Conservation (phyloP, 2,113 vertebrate species). For the Rhinoptilus africanus region DNA sequence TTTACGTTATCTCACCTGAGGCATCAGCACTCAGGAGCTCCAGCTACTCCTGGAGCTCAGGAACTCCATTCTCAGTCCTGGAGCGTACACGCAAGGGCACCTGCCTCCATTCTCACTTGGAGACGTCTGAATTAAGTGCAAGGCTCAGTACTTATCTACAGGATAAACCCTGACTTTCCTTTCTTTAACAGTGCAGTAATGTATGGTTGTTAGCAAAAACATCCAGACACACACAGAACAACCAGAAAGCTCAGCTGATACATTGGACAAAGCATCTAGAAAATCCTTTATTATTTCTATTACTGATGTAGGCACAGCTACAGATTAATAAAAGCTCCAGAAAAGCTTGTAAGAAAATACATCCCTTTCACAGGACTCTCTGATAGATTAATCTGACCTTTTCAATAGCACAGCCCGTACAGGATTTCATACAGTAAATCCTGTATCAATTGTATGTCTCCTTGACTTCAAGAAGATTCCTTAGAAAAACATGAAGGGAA, state of each 20-base stretch:
- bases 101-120: not conserved
- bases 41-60: no score
- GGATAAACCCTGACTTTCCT: not conserved
- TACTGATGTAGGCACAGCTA: not conserved
- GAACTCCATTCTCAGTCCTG: not conserved
- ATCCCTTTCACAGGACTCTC: not conserved
- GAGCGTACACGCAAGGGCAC: not conserved
- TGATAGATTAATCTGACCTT: not conserved
- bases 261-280: not conserved
- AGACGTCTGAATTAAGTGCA: accelerated
- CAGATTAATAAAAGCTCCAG: not conserved
- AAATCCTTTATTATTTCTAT: not conserved
- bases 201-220: not conserved
- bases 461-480: not conserved
- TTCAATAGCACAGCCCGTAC: not conserved
- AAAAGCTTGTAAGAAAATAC: not conserved
- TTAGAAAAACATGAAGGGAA: not conserved
- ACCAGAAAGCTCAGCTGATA: not conserved
- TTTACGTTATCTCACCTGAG: not conserved
- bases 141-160: not conserved
- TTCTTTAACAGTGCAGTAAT: not conserved
- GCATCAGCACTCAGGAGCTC: not conserved
- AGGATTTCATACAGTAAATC: not conserved
- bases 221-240: not conserved
- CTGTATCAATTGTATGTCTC: accelerated